These are phyloP conservation scores for Parnassius orleans DNA, from an alignment of 2,888 invertebrate genomes.

Conservation along the genomic window DNA sequence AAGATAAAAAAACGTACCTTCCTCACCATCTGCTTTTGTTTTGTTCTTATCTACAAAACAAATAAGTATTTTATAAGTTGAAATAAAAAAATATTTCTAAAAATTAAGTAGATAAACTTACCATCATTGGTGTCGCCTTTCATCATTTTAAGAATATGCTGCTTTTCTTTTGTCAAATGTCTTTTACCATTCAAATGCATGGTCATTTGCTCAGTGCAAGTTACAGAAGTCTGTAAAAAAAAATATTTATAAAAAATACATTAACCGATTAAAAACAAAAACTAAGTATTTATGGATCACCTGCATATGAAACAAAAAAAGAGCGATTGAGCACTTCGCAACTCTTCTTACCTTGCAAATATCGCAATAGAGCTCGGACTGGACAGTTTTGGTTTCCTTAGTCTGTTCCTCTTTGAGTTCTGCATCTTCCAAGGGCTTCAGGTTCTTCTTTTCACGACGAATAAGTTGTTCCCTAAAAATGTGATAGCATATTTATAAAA, in stretches of 20 bases:
- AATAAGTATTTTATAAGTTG: not conserved
- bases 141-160: slow-evolving; percentile 64
- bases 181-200: slow-evolving; percentile 81
- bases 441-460: slow-evolving; percentile 57
- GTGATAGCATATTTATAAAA: not conserved
- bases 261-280: too few species aligned
- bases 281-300: too few species aligned
- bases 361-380: slow-evolving; percentile 56
- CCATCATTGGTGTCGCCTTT: slow-evolving; percentile 36
- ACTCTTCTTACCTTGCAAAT: slow-evolving; percentile 58
- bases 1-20: slow-evolving; percentile 5
- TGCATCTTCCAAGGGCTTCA: slow-evolving; percentile 34
- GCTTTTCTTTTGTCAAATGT: slow-evolving; percentile 78
- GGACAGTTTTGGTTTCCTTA: slow-evolving; percentile 29
- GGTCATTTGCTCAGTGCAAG: slow-evolving; percentile 81
- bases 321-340: too few species aligned
- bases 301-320: too few species aligned
- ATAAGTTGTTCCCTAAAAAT: slow-evolving; percentile 53
- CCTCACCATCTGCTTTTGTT: not conserved
- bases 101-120: not conserved
- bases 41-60: slow-evolving; percentile 8
- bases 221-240: slow-evolving; percentile 67
- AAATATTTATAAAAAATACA: not conserved
- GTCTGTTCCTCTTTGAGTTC: slow-evolving; percentile 26
- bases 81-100: slow-evolving; percentile 1